Base-by-base conservation (phyloP, 2,113 vertebrate species). In the Calyptomena viridis region DNA sequence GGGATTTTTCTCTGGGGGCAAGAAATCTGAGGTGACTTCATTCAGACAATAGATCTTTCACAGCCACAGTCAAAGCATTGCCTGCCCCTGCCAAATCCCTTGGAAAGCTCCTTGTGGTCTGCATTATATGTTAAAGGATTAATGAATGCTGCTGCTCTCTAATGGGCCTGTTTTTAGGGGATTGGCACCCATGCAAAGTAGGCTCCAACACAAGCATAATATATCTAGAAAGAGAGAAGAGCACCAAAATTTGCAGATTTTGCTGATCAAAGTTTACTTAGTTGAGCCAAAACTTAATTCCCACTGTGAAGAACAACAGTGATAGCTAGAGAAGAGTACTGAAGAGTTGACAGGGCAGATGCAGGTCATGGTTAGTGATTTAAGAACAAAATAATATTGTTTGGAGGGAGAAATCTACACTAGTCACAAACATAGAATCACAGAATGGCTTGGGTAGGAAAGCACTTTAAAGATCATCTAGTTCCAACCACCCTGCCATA, bases 1-100 rank as follows among this genome's bases (percentile, higher is more conserved):
- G 42, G 33, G 39, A 25, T 71, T 95, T 93, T 96, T 64, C 89
- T 90, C 71, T 14, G 55, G 50, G 67, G 87, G 42, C 46, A 59
- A 56, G 71, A 77, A 84, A 76, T 58, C 46, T 22, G 74, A 76
- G 67, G 50, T 58, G 40, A 67, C 71, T 95, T 46, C 78, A 58
- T 91, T 91, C 90, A 83, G 53, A 89, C 24, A 68, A 58, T 89
- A 93, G 84, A 89, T 88, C 90, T 81, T 85, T 95, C 67, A 58
- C 50, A 90, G 46, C 59, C 71, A 64, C 66, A 81, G 47, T 71
- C 73, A 93, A 91, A 93, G 71, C 39, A n/a, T 11, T 58, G 37
- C 63, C 40, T 92, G 76, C 62, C 58, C 46, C 66, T 73, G 84
- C 91, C 94, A 95, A 93, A 80, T 58, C 50, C 60, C 58, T 91